Evolutionary conservation across 1,140 invertebrate species (phyloP).

Genomic region (Drepana arcuata): DNA sequence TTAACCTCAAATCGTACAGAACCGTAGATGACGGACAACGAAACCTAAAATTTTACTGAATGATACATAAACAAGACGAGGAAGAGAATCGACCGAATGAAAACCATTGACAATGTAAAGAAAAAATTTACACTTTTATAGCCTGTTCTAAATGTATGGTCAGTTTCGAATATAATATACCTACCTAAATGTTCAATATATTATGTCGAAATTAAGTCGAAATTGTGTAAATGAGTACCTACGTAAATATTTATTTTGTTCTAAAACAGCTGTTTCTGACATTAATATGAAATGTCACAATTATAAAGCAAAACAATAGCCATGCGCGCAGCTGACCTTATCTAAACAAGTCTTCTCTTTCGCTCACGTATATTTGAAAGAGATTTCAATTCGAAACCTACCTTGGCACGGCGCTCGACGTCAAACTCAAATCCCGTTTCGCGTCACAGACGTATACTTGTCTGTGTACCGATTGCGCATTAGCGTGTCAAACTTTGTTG

Average conservation of each 20-base stretch:
- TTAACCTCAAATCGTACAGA: slow-evolving; percentile 33
- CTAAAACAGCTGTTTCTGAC: slow-evolving; percentile 68
- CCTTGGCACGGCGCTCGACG: too few relatives aligned
- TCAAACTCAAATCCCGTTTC: slow-evolving; percentile 41
- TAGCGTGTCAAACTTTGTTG: slow-evolving; percentile 35
- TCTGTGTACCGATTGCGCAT: slow-evolving; percentile 17
- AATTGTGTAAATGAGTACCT: too few relatives aligned
- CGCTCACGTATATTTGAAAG: slow-evolving; percentile 18
- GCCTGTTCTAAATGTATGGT: too few relatives aligned
- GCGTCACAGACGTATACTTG: slow-evolving; percentile 30
- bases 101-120: too few relatives aligned
- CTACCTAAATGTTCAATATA: too few relatives aligned
- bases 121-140: too few relatives aligned
- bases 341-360: slow-evolving; percentile 48
- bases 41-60: background rate
- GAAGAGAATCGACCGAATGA: too few relatives aligned
- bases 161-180: too few relatives aligned
- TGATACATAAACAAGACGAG: background rate
- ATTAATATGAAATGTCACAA: too few relatives aligned
- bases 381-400: too few relatives aligned
- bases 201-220: too few relatives aligned
- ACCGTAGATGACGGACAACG: background rate
- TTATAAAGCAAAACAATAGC: slow-evolving; percentile 38
- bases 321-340: slow-evolving; percentile 52
- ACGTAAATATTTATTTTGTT: too few relatives aligned